Conservation (phyloP, 1,140 invertebrate species). For the Drosophila subpulchrella region DNA sequence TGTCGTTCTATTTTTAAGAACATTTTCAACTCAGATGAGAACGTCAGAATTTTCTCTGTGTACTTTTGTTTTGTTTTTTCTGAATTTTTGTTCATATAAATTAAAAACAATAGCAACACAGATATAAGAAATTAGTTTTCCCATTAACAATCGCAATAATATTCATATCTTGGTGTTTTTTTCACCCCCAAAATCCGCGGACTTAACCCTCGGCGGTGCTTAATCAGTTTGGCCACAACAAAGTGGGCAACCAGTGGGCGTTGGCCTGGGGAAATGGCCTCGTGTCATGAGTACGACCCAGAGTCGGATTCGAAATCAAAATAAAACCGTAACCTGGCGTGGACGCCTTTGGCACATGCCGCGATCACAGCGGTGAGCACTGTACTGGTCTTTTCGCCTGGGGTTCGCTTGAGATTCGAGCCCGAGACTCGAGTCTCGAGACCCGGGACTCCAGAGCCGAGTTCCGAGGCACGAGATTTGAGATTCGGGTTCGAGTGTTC, state of each 20-base stretch:
- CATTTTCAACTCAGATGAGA: too few species aligned
- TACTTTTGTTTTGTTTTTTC: too few species aligned
- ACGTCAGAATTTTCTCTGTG: too few species aligned
- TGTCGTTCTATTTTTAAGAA: too few species aligned
- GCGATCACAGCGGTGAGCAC: slow-evolving; percentile 73
- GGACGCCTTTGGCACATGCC: slow-evolving; percentile 75
- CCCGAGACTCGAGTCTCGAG: slow-evolving; percentile 17
- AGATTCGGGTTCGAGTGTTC: slow-evolving; percentile 47
- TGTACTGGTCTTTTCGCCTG: slow-evolving; percentile 60
- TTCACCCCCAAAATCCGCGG: slow-evolving; percentile 15
- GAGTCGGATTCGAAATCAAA: slow-evolving; percentile 29
- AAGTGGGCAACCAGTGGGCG: slow-evolving; percentile 46
- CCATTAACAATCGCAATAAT: too few species aligned
- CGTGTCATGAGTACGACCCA: slow-evolving; percentile 22
- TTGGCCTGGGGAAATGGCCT: slow-evolving; percentile 38
- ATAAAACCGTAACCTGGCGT: slow-evolving; percentile 20
- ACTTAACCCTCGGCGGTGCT: slow-evolving; percentile 4
- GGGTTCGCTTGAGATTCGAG: slow-evolving; percentile 48
- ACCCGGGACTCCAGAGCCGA: slow-evolving; percentile 13
- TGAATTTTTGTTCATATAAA: too few species aligned
- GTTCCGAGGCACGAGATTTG: slow-evolving; percentile 2
- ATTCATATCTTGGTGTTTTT: background rate
- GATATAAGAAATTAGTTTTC: too few species aligned
- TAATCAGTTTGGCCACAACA: slow-evolving; percentile 48
- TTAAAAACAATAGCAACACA: too few species aligned